These are phyloP conservation scores for Trachelus iudaicus DNA, from an alignment of 2,888 invertebrate species.

Conservation along the genomic window DNA sequence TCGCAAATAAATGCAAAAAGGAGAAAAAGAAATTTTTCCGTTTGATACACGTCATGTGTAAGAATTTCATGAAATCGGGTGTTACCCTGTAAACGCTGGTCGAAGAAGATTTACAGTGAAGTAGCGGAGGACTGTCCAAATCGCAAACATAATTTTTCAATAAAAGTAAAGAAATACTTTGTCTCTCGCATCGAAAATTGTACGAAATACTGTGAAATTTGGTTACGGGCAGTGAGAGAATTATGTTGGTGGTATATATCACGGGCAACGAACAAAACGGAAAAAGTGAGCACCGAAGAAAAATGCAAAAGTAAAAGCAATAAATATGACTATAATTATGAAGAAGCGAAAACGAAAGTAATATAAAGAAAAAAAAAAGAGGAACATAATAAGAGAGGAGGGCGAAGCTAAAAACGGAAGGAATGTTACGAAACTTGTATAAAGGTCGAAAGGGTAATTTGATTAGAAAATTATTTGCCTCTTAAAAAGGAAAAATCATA, in stretches of 20 bases:
- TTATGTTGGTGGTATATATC: conserved; percentile 3
- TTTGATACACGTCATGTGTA: too few species aligned
- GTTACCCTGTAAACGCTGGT: too few species aligned
- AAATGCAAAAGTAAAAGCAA: conserved; percentile 2
- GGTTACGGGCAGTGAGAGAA: conserved; percentile 44
- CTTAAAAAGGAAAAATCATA: conserved; percentile 13
- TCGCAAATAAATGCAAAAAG: too few species aligned
- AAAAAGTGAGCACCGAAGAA: neutral
- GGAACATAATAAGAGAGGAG: conserved; percentile 12
- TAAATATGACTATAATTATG: neutral
- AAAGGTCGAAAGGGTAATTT: neutral
- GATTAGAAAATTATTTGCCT: conserved; percentile 6
- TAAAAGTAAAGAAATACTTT: neutral
- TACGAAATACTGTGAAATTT: conserved; percentile 43
- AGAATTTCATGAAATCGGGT: too few species aligned
- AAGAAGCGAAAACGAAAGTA: neutral
- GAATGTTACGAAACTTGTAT: neutral
- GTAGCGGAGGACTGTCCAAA: neutral
- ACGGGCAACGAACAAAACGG: neutral
- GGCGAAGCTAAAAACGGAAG: neutral
- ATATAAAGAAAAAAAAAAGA: conserved; percentile 25
- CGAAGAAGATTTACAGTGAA: neutral
- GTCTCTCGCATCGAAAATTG: neutral
- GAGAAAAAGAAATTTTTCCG: too few species aligned
- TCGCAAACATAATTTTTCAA: neutral